Evolutionary conservation across 1,140 invertebrate species (phyloP).

Genomic region (Aphaenogaster rudis): DNA sequence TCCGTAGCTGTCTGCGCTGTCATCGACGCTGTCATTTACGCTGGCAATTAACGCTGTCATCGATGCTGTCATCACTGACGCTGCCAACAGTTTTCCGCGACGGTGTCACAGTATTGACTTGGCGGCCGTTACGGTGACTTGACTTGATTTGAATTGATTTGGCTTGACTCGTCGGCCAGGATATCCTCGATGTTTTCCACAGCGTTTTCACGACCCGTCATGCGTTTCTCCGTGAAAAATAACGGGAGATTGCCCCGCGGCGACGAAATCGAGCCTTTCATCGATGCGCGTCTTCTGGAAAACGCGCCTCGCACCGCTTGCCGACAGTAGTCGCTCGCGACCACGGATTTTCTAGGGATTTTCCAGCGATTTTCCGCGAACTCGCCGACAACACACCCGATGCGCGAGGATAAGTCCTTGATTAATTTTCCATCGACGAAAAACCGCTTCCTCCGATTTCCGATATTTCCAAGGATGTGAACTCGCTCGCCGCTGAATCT

Average conservation of each 20-base stretch:
- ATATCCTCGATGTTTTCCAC: background rate
- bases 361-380: background rate
- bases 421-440: background rate
- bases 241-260: background rate
- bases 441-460: background rate
- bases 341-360: constrained; percentile 1
- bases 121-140: background rate
- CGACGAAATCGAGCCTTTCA: background rate
- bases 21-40: background rate
- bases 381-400: background rate
- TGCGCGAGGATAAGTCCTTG: background rate
- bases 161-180: background rate
- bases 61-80: background rate
- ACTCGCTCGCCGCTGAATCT: background rate
- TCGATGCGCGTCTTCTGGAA: background rate
- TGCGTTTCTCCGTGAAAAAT: background rate
- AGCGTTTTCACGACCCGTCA: background rate
- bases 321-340: background rate
- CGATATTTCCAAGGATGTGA: background rate
- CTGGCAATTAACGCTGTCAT: background rate
- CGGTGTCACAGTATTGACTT: background rate
- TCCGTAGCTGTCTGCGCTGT: background rate
- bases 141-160: background rate
- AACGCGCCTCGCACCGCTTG: background rate
- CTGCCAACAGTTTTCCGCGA: background rate